Conservation (phyloP, 2,888 invertebrate genomes). For the Dusona sp. region DNA sequence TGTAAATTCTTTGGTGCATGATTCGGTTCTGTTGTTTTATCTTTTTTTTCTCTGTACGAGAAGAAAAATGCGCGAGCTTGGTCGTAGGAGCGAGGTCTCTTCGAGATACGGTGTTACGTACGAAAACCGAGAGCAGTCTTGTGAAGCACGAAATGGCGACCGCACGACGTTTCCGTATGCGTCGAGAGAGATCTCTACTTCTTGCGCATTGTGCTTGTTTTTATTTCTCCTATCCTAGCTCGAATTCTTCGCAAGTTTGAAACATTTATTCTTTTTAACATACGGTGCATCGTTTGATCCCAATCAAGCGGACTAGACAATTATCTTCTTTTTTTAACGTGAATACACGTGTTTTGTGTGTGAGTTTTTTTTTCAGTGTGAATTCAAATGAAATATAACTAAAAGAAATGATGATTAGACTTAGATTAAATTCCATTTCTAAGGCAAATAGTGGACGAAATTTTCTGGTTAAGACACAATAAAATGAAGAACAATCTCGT, state of each 20-base stretch:
- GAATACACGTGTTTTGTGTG: not conserved
- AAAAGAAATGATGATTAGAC: not conserved
- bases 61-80: not conserved
- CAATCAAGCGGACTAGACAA: not conserved
- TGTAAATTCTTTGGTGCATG: not conserved
- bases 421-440: not conserved
- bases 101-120: conserved; percentile 26
- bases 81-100: not conserved
- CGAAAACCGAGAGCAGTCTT: not conserved
- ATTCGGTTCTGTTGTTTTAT: not conserved
- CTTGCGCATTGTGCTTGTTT: conserved; percentile 4
- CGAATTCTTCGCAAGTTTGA: not conserved
- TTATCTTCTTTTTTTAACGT: not conserved
- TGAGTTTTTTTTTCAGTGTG: conserved; percentile 2
- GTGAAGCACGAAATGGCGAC: conserved; percentile 55
- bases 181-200: conserved; percentile 5
- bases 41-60: not conserved
- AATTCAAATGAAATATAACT: not conserved
- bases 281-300: not conserved
- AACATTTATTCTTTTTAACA: not conserved
- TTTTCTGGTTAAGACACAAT: not conserved
- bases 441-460: not conserved
- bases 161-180: conserved; percentile 27
- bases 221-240: not conserved
- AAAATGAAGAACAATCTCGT: conserved; percentile 47